Percentiles rank a stretch among this genome's conserved stretches.
Conservation (phyloP, 2,113 vertebrate species). For the Alethe diademata region DNA sequence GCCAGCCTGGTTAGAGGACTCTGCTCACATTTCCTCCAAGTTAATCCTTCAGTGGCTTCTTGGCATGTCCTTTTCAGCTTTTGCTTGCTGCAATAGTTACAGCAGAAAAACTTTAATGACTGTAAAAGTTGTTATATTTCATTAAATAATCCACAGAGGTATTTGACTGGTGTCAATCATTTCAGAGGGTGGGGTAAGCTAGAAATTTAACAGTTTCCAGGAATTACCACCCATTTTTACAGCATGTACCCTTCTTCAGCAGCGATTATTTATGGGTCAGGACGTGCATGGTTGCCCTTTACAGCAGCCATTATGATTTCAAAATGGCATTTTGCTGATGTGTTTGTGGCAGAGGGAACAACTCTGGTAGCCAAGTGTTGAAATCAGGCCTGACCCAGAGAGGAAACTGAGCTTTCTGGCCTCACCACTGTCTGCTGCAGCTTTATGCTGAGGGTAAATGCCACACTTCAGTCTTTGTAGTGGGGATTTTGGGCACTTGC, state of each 20-base stretch:
- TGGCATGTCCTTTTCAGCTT: background rate
- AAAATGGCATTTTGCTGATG: constrained; percentile 2
- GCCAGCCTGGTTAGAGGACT: background rate
- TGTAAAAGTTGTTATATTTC: background rate
- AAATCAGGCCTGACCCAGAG: background rate
- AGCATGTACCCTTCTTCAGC: background rate
- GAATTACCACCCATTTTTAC: background rate
- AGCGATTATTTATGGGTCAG: background rate
- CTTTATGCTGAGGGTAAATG: background rate
- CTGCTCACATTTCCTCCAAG: background rate
- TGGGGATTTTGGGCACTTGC: background rate
- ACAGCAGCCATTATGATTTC: background rate
- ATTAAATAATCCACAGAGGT: background rate
- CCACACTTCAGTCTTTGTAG: background rate
- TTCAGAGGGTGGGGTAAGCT: background rate
- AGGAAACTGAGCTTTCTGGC: background rate
- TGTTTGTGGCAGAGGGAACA: constrained; percentile 11
- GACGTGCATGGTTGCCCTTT: background rate
- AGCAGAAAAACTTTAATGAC: background rate
- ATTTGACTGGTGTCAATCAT: background rate
- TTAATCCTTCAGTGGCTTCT: background rate
- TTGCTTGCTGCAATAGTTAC: background rate
- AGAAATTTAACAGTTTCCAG: background rate
- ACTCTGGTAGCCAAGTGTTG: background rate
- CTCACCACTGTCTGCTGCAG: background rate